Conservation (phyloP, 2,888 invertebrate species). For the Lottia gigantea region DNA sequence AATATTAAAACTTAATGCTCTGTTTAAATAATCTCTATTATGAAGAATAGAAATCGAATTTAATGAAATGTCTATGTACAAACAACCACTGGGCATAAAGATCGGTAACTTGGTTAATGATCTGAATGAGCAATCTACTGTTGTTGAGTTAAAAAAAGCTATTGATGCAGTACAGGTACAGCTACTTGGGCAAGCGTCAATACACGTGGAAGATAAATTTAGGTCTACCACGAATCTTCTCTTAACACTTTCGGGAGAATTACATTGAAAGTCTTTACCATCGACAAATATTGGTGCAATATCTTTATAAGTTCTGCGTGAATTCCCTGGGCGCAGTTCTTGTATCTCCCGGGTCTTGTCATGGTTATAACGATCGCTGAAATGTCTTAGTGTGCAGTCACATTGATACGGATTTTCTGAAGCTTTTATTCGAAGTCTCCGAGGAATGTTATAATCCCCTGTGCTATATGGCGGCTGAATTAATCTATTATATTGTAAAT, state of each 20-base stretch:
- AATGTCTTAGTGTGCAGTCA: not conserved
- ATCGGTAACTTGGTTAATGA: not conserved
- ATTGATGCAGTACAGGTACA: conserved; percentile 1
- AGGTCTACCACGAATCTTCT: not conserved
- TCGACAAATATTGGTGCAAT: not conserved
- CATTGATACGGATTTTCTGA: not conserved
- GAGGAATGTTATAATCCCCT: not conserved
- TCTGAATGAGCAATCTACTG: not conserved
- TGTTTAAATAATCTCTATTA: not conserved
- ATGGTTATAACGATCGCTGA: not conserved
- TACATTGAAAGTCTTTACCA: not conserved
- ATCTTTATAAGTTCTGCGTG: not conserved
- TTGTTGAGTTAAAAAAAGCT: not conserved
- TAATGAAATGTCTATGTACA: not conserved
- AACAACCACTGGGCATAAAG: not conserved
- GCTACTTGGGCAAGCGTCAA: not conserved
- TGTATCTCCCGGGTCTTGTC: not conserved
- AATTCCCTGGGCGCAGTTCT: not conserved
- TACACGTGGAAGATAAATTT: not conserved
- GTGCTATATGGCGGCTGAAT: not conserved
- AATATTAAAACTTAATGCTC: not conserved
- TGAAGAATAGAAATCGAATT: not conserved
- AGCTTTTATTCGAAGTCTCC: not conserved
- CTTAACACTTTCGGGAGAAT: not conserved
- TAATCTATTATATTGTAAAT: not conserved